These are phyloP conservation scores for Trachemys scripta DNA, from an alignment of 2,113 vertebrate species.

Conservation along the genomic window DNA sequence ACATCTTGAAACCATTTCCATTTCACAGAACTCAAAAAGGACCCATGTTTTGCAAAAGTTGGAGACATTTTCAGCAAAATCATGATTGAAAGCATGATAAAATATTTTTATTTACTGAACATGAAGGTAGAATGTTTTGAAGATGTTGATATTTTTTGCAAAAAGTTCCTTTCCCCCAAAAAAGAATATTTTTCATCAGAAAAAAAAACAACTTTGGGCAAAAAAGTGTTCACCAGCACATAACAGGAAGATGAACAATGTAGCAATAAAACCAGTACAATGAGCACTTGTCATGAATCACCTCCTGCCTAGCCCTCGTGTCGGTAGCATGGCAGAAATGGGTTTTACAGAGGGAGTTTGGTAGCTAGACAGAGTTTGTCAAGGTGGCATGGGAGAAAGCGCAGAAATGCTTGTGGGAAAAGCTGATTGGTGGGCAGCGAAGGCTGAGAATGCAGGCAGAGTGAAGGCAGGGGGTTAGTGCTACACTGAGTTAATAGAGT, in stretches of 20 bases:
- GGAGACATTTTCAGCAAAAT: background rate
- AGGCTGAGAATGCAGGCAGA: background rate
- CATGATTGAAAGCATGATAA: background rate
- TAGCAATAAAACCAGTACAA: background rate
- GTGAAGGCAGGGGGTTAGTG: background rate
- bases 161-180: background rate
- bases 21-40: background rate
- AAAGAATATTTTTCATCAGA: background rate
- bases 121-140: background rate
- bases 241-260: constrained; percentile 18
- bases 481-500: accelerated
- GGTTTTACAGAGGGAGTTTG: background rate
- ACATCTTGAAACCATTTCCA: background rate
- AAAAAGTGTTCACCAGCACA: background rate
- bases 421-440: accelerated
- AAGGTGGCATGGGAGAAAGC: background rate
- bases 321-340: no score
- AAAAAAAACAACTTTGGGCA: background rate
- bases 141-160: background rate
- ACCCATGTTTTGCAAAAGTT: accelerated
- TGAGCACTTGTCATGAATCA: constrained; percentile 16
- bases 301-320: constrained; percentile 24
- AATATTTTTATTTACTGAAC: background rate
- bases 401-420: background rate
- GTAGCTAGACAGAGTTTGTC: background rate